A percentile compares a stretch with the other conserved stretches of the same genome.
These are phyloP conservation scores for Lophius americanus DNA, from an alignment of 2,797 vertebrate species.

Conservation along the genomic window DNA sequence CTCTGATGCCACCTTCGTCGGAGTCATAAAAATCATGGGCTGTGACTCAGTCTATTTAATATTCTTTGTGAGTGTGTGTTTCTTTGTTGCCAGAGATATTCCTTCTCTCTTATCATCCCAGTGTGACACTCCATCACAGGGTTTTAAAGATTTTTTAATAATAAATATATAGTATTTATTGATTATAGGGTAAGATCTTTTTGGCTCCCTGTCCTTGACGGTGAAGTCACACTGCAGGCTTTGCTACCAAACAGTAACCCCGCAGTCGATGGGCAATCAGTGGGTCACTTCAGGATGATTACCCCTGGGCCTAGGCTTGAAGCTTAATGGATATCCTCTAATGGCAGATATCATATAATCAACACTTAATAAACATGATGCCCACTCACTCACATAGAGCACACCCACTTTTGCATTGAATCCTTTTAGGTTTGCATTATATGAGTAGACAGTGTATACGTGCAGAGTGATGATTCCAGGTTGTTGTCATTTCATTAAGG, in stretches of 20 bases:
- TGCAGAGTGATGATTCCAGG: not conserved
- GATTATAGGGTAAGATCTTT: constrained; percentile 25
- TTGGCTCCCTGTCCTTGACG: not conserved
- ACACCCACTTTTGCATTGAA: not conserved
- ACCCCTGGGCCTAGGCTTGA: not conserved
- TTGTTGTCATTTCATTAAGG: not conserved
- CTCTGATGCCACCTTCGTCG: too few species aligned
- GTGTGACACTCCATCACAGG: constrained; percentile 14
- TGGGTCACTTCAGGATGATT: constrained; percentile 7
- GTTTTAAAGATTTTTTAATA: constrained; percentile 18
- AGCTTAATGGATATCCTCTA: not conserved
- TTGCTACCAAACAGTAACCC: not conserved
- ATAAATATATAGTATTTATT: constrained; percentile 19
- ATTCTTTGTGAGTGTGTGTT: constrained; percentile 19
- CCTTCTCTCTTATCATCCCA: constrained; percentile 6
- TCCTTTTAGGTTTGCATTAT: not conserved
- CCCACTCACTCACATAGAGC: not conserved
- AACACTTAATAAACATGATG: constrained; percentile 3
- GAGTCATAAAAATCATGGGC: constrained; percentile 15
- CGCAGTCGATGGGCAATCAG: not conserved
- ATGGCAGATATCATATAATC: not conserved
- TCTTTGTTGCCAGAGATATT: constrained; percentile 22
- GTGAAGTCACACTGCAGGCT: not conserved
- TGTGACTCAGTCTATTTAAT: constrained; percentile 29
- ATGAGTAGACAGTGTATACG: not conserved